Conservation (phyloP, 2,797 vertebrate species). For the Rachycentron canadum region DNA sequence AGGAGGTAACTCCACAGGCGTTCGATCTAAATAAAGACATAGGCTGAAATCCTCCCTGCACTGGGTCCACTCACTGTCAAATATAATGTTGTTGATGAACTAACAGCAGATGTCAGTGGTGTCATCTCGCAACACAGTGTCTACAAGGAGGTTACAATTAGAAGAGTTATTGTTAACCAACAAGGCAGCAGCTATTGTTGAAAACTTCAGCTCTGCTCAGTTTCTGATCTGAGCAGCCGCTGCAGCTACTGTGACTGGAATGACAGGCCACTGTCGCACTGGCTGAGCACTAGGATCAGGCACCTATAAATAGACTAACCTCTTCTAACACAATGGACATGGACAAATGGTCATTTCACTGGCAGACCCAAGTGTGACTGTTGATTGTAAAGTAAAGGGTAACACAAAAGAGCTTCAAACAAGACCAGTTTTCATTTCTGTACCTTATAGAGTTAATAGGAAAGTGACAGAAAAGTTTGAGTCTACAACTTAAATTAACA, state of each 20-base stretch:
- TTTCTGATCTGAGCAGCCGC: conserved; percentile 71
- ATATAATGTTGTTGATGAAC: conserved; percentile 45
- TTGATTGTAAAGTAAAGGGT: neutral
- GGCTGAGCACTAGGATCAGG: conserved; percentile 57
- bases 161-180: conserved; percentile 62
- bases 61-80: conserved; percentile 44
- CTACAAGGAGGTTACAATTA: conserved; percentile 58
- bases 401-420: conserved; percentile 3
- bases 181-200: conserved; percentile 51
- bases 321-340: conserved; percentile 57
- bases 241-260: conserved; percentile 68
- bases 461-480: neutral
- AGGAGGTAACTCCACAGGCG: conserved; percentile 42
- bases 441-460: neutral
- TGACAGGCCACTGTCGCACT: conserved; percentile 50
- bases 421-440: neutral
- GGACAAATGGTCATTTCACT: conserved; percentile 64
- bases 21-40: conserved; percentile 67
- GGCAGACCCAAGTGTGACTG: conserved; percentile 28
- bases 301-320: conserved; percentile 77
- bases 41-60: conserved; percentile 47
- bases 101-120: conserved; percentile 64
- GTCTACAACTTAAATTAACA: neutral
- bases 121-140: conserved; percentile 51
- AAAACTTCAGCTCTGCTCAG: conserved; percentile 61